These are phyloP conservation scores for Geophilus truncorum DNA, from an alignment of 2,888 invertebrate species.

Conservation along the genomic window DNA sequence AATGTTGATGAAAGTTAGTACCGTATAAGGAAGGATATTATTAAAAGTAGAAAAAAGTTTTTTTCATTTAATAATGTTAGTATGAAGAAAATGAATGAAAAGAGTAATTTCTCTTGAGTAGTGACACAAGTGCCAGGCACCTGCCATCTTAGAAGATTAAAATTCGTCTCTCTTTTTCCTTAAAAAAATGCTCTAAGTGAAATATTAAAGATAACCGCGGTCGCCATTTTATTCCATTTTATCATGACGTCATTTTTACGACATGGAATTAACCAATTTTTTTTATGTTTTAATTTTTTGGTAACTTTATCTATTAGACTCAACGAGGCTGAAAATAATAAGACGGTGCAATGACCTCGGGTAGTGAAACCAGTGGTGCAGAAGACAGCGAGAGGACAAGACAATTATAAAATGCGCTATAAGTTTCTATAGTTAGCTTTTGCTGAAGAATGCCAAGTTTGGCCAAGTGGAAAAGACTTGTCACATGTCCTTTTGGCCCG, in stretches of 20 bases:
- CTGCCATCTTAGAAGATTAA: conserved; percentile 20
- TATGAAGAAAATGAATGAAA: conserved; percentile 11
- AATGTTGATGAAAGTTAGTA: conserved; percentile 14
- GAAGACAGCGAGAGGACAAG: conserved; percentile 12
- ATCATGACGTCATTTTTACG: not conserved
- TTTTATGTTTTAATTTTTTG: not conserved
- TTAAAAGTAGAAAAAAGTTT: conserved; percentile 15
- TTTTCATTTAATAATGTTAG: conserved; percentile 1
- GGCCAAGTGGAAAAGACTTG: conserved; percentile 16
- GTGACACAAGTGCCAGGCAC: conserved; percentile 12
- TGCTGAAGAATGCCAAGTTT: conserved; percentile 16
- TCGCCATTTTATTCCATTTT: not conserved
- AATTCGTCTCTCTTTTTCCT: not conserved
- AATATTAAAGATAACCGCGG: not conserved
- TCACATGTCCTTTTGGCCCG: conserved; percentile 16
- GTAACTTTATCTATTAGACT: not conserved
- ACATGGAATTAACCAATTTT: not conserved
- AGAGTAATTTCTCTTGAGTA: not conserved
- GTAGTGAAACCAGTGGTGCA: not conserved
- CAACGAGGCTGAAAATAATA: conserved; percentile 20
- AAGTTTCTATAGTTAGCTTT: conserved; percentile 12
- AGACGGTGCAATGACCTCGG: conserved; percentile 8
- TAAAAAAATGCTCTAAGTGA: not conserved
- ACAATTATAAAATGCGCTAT: conserved; percentile 20
- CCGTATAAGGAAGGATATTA: not conserved